Evolutionary conservation across 2,113 vertebrate genomes (phyloP).

Genomic region (Cyanoramphus novaezelandiae): DNA sequence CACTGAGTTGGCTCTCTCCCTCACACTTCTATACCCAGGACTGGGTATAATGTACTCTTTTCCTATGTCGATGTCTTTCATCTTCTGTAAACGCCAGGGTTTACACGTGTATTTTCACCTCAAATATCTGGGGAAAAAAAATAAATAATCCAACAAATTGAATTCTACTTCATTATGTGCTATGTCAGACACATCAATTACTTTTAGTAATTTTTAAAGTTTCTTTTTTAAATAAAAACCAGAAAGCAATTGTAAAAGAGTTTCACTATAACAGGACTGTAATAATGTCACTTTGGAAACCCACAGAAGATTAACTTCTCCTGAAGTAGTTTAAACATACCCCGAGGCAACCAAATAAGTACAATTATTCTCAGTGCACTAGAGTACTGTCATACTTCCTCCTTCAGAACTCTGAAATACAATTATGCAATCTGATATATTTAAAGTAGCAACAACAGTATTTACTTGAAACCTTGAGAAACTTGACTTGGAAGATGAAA

Average conservation of each 20-base stretch:
- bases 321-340: slow-evolving; percentile 42
- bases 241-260: not conserved
- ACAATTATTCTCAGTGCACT: not conserved
- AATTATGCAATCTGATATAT: not conserved
- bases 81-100: slow-evolving; percentile 78
- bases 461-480: not conserved
- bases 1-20: slow-evolving; percentile 66
- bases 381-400: not conserved
- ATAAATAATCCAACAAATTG: not conserved
- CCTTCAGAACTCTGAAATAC: not conserved
- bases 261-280: not conserved
- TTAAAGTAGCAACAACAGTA: not conserved
- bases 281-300: not conserved
- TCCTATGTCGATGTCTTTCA: slow-evolving; percentile 91
- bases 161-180: not conserved
- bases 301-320: not conserved
- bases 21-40: slow-evolving; percentile 80
- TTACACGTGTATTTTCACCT: slow-evolving; percentile 27
- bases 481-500: not conserved
- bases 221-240: not conserved
- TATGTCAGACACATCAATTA: not conserved
- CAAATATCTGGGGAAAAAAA: not conserved
- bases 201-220: not conserved
- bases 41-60: slow-evolving; percentile 85
- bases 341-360: not conserved